A percentile compares a stretch with the other conserved stretches of the same genome.
phyloP scores from a whole-genome alignment of 2,113 vertebrate species.

The Nansenia antarctica region DNA sequence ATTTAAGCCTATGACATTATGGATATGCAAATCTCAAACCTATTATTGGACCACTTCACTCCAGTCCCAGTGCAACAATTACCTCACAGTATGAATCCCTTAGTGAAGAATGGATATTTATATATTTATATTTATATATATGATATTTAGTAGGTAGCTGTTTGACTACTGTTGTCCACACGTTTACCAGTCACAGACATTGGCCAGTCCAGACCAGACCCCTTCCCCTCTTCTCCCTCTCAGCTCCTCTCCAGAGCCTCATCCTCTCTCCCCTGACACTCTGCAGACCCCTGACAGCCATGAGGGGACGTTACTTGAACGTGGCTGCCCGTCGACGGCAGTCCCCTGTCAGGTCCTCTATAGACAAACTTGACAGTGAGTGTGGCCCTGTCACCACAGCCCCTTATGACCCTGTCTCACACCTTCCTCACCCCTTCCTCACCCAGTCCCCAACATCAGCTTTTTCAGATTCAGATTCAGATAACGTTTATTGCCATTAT shows the following conservation, averaged over 20 bases:
- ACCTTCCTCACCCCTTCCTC: background rate
- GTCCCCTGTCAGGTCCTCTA: background rate
- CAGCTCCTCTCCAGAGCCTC: background rate
- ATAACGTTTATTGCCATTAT: too few relatives aligned
- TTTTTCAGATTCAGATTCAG: too few relatives aligned
- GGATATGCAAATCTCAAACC: too few relatives aligned
- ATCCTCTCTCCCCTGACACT: slow-evolving; percentile 8
- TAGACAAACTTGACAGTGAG: slow-evolving; percentile 32
- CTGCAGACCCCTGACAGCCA: background rate
- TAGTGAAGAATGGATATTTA: too few relatives aligned
- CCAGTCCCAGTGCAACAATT: too few relatives aligned
- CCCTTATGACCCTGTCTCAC: background rate
- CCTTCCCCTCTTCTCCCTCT: background rate
- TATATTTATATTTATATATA: too few relatives aligned
- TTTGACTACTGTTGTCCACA: background rate
- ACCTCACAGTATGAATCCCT: too few relatives aligned
- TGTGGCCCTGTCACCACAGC: background rate
- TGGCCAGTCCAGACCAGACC: background rate
- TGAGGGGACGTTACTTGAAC: background rate
- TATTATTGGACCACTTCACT: too few relatives aligned
- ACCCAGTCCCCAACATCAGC: background rate
- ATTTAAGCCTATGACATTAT: too few relatives aligned
- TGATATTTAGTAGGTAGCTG: background rate
- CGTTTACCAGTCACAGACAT: background rate
- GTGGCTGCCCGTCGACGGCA: slow-evolving; percentile 11